phyloP scores from a whole-genome alignment of 30 jellyfish, hydroid and myxozoan species.

The Aurelia aurita complex sp. Pacific region DNA sequence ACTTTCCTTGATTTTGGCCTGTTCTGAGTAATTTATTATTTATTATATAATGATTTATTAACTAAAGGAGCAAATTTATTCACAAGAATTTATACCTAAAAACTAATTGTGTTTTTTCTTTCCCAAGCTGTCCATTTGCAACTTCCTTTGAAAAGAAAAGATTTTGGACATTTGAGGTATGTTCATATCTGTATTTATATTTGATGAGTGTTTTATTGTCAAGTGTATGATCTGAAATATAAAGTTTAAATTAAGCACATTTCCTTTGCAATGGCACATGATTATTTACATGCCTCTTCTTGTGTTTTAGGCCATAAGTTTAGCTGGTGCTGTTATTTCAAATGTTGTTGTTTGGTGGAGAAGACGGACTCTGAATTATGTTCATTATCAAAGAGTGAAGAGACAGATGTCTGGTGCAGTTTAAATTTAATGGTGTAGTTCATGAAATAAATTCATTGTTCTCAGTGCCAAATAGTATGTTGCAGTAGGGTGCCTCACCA shows the following conservation, averaged over 20 bases:
- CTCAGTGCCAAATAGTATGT: no score
- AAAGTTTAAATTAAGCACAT: no score
- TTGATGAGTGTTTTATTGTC: no score
- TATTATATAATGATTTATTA: no score
- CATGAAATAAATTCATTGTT: no score
- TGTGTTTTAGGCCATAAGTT: constrained; percentile 32
- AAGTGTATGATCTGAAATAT: no score
- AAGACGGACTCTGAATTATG: constrained; percentile 34
- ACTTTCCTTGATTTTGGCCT: no score
- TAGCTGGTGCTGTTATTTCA: constrained; percentile 59
- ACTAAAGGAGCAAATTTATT: no score
- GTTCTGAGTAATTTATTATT: no score
- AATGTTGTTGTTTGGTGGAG: constrained; percentile 71
- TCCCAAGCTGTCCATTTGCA: constrained; percentile 53
- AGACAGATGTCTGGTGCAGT: constrained; percentile 69
- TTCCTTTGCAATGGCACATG: no score
- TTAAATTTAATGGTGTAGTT: not conserved
- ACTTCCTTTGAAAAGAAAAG: constrained; percentile 23
- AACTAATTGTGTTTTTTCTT: not conserved
- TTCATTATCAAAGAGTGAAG: constrained; percentile 58
- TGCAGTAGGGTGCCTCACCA: no score
- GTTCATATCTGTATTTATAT: no score
- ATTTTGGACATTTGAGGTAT: constrained; percentile 73
- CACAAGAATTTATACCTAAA: not conserved
- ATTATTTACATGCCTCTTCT: not conserved